Percentiles rank a stretch among this genome's conserved stretches.
Conservation (phyloP, 2,797 vertebrate species). For the Nannoperca obscura region DNA sequence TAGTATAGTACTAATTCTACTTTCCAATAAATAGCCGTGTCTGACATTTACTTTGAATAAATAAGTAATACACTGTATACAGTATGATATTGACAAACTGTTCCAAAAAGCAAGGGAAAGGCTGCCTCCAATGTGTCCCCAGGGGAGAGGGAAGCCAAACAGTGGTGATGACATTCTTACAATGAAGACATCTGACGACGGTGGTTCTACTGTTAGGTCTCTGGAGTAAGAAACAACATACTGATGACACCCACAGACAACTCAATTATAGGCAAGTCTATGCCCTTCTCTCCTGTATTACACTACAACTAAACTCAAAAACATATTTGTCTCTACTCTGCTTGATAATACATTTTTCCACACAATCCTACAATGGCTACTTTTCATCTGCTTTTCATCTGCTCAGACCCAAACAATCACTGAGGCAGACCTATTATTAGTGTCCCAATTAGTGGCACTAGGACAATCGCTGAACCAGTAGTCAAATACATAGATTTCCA, state of each 20-base stretch:
- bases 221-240: conserved; percentile 30
- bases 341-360: neutral
- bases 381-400: conserved; percentile 4
- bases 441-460: neutral
- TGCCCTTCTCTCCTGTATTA: conserved; percentile 9
- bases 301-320: neutral
- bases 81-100: conserved; percentile 30
- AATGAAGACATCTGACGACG: conserved; percentile 32
- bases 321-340: conserved; percentile 7
- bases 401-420: conserved; percentile 1
- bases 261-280: conserved; percentile 17
- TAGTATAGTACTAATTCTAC: neutral
- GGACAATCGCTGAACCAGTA: conserved; percentile 1
- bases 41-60: conserved; percentile 11
- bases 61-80: neutral
- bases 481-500: conserved; percentile 16
- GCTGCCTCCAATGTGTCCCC: conserved; percentile 14
- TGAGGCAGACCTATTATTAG: neutral
- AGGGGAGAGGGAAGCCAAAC: conserved; percentile 29
- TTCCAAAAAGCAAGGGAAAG: conserved; percentile 8
- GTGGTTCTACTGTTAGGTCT: conserved; percentile 11
- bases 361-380: too few species aligned
- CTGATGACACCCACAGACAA: conserved; percentile 38
- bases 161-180: conserved; percentile 22
- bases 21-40: conserved; percentile 13